Base-by-base conservation (phyloP, 53 echinoderm and acorn worm genomes). In the Crossaster papposus region DNA sequence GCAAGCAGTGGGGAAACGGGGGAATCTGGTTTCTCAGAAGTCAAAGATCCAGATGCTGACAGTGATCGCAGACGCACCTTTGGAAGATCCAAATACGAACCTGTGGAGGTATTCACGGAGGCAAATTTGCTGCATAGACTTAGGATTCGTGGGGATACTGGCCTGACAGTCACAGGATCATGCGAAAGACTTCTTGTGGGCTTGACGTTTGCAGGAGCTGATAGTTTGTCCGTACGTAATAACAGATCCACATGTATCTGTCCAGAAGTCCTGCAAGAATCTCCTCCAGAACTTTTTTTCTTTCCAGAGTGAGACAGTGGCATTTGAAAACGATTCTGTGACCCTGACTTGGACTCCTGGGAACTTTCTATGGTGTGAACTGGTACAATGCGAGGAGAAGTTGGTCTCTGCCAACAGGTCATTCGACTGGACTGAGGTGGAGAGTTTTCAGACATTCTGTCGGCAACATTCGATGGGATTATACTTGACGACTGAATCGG, bases 61-160 rank as follows among this genome's bases (percentile, higher is more conserved):
- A 90, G 89, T 38, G 96, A 96, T 81, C 96, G 88, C 30, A 92
- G 85, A 77, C 92, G 72, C 20, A 55, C 72, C 79, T 58, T 64
- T 34, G 92, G 82, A 4, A 81, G 77, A 36, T 77, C 62, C 70
- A 82, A 50, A 26, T 86, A 64, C 36, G 70, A 79, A 72, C 90
- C 86, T 23, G 81, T 50, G 58, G 65, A 74, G 78, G 81, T 91
- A 70, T 90, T 87, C 54, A 82, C 83, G 20, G 75, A 83, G 36
- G 88, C 85, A 93, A 95, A 93, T 85, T 92, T 93, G 76, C 90
- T 95, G 94, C 96, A 96, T 92, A 96, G 93, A 88, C 93, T 92
- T 50, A 93, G 74, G 78, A 96, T 96, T 65, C 91, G 89, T 30
- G 97, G 97, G 24, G 97, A 97, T 51, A 97, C 95, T 72, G 97